phyloP scores from a whole-genome alignment of 2,888 invertebrate species.

The Andrena fulva region DNA sequence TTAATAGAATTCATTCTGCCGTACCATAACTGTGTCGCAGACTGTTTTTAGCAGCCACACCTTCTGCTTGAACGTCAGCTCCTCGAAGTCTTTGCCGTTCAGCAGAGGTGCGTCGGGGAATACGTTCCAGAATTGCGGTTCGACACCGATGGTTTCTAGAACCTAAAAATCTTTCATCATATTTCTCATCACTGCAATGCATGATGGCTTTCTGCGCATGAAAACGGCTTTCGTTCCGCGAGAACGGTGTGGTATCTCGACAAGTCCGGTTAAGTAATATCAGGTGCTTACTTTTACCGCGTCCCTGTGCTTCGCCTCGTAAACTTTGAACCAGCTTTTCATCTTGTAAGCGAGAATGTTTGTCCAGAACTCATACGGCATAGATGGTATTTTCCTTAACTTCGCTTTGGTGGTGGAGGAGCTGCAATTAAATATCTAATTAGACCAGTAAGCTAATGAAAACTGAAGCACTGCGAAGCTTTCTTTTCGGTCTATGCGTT shows the following conservation, averaged over 20 bases:
- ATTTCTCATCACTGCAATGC: constrained; percentile 43
- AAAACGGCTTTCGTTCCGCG: background rate
- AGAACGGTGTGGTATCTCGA: background rate
- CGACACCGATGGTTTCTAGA: constrained; percentile 85
- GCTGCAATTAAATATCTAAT: too few species aligned
- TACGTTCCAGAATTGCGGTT: constrained; percentile 86
- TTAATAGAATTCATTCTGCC: constrained; percentile 25
- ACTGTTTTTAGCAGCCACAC: constrained; percentile 87
- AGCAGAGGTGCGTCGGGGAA: constrained; percentile 85
- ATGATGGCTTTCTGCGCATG: background rate
- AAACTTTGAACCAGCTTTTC: constrained; percentile 86
- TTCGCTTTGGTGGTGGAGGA: constrained; percentile 76
- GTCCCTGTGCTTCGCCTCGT: constrained; percentile 82
- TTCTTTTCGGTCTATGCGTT: background rate
- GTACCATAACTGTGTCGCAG: constrained; percentile 85
- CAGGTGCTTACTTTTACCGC: constrained; percentile 77
- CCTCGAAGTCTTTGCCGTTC: constrained; percentile 85
- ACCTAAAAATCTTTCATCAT: constrained; percentile 82
- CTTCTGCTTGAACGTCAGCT: constrained; percentile 85
- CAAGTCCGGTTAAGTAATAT: background rate
- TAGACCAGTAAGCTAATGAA: too few species aligned
- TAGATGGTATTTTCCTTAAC: constrained; percentile 85
- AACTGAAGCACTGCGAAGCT: background rate
- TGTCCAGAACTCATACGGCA: constrained; percentile 87
- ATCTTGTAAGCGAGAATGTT: constrained; percentile 85